phyloP scores from a whole-genome alignment of 1,140 invertebrate genomes.

The Drosophila varians region DNA sequence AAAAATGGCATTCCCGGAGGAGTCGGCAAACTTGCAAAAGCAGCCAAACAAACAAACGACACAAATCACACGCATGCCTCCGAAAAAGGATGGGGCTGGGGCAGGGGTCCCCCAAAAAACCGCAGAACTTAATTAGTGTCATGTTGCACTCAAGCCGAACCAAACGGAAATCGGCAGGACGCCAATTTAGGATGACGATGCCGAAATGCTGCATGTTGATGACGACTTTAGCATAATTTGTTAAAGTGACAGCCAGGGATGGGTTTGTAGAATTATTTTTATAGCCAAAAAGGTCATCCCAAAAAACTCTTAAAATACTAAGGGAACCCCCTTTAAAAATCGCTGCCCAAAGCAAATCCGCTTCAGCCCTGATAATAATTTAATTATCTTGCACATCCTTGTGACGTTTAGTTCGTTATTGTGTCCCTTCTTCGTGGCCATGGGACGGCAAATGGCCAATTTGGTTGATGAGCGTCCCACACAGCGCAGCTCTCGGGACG shows the following conservation, averaged over 20 bases:
- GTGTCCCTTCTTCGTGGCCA: slow-evolving; percentile 43
- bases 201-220: neutral
- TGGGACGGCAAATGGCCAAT: slow-evolving; percentile 56
- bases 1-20: slow-evolving; percentile 27
- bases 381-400: slow-evolving; percentile 12
- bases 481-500: slow-evolving; percentile 49
- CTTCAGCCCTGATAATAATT: slow-evolving; percentile 35
- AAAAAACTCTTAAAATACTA: no score
- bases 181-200: slow-evolving; percentile 40
- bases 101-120: slow-evolving; percentile 21
- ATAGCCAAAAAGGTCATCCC: no score
- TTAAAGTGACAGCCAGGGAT: slow-evolving; percentile 40
- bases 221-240: slow-evolving; percentile 57
- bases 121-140: slow-evolving; percentile 80
- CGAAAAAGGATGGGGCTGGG: neutral
- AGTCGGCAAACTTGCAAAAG: slow-evolving; percentile 71
- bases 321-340: neutral
- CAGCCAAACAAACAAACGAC: slow-evolving; percentile 50
- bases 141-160: slow-evolving; percentile 66
- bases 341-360: neutral
- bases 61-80: slow-evolving; percentile 72
- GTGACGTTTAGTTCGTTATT: slow-evolving; percentile 52
- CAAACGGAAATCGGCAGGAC: slow-evolving; percentile 75
- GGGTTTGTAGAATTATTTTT: no score
- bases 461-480: slow-evolving; percentile 78